Conservation (phyloP, 2,797 vertebrate genomes). For the Delichon dasypus region DNA sequence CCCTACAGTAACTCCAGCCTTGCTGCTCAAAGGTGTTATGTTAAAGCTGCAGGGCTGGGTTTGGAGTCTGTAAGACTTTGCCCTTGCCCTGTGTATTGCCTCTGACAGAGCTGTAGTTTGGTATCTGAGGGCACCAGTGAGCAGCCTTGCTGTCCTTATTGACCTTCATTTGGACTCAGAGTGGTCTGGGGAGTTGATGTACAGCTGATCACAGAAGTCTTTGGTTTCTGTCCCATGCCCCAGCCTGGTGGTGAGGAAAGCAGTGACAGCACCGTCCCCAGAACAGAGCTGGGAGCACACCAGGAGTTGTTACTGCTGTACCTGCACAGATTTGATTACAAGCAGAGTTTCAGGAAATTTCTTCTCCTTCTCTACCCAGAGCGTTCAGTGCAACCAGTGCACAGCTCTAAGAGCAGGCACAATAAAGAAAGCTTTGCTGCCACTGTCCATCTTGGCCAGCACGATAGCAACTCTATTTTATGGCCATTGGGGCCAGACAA, state of each 20-base stretch:
- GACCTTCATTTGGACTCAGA: slow-evolving; percentile 24
- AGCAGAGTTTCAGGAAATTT: not conserved
- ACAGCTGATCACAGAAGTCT: not conserved
- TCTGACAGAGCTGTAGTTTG: not conserved
- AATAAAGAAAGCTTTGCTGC: not conserved
- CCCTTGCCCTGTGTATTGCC: not conserved
- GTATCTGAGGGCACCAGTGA: not conserved
- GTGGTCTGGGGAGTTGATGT: not conserved
- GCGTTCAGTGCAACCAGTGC: not conserved
- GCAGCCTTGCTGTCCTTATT: not conserved
- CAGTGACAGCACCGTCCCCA: not conserved
- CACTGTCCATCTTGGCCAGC: not conserved
- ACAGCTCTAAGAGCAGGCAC: not conserved
- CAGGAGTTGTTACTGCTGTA: not conserved
- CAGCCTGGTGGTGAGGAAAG: not conserved
- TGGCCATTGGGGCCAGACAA: not conserved
- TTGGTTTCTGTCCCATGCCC: not conserved
- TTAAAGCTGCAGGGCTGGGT: slow-evolving; percentile 39
- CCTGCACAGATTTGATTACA: not conserved
- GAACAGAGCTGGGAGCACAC: not conserved
- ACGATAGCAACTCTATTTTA: not conserved
- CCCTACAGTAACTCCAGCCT: slow-evolving; percentile 69
- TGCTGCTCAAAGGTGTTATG: slow-evolving; percentile 72
- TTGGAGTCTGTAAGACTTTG: not conserved
- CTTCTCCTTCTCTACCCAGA: not conserved